Conservation (phyloP, 2,797 vertebrate genomes). For the Microtus obscurus region DNA sequence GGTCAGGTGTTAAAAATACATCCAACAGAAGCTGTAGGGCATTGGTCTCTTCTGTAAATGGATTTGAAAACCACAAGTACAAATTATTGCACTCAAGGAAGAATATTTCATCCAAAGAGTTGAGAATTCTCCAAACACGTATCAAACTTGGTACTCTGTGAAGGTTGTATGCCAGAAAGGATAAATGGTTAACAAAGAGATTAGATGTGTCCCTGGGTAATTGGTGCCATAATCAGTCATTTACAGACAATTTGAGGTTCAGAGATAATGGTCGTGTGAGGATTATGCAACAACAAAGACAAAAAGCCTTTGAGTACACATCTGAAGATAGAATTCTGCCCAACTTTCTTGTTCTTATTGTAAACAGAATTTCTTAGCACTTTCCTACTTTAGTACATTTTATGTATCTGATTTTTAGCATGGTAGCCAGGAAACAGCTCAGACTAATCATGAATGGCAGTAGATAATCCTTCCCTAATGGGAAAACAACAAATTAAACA, state of each 20-base stretch:
- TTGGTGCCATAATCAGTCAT: neutral
- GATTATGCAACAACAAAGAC: neutral
- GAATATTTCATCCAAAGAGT: neutral
- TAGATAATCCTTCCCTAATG: neutral
- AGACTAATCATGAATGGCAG: neutral
- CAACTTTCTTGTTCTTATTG: neutral
- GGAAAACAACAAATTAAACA: conserved; percentile 53
- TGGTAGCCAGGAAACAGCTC: neutral
- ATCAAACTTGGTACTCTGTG: neutral
- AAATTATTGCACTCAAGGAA: neutral
- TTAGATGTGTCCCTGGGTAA: conserved; percentile 26
- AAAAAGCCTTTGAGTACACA: neutral
- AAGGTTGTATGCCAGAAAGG: neutral
- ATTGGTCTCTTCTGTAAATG: conserved; percentile 7
- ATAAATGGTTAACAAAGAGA: conserved; percentile 41
- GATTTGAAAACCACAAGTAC: conserved; percentile 22
- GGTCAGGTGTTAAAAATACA: neutral
- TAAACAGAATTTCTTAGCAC: conserved; percentile 26
- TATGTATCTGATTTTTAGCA: neutral
- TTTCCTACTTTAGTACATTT: neutral
- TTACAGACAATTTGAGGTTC: conserved; percentile 27
- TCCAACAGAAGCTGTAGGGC: neutral
- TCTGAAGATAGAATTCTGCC: neutral
- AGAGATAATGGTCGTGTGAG: neutral
- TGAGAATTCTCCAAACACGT: conserved; percentile 44